Evolutionary conservation across 2,113 vertebrate species (phyloP), one percentile per base, ranked within the genome.

Genomic region (Riparia riparia): DNA sequence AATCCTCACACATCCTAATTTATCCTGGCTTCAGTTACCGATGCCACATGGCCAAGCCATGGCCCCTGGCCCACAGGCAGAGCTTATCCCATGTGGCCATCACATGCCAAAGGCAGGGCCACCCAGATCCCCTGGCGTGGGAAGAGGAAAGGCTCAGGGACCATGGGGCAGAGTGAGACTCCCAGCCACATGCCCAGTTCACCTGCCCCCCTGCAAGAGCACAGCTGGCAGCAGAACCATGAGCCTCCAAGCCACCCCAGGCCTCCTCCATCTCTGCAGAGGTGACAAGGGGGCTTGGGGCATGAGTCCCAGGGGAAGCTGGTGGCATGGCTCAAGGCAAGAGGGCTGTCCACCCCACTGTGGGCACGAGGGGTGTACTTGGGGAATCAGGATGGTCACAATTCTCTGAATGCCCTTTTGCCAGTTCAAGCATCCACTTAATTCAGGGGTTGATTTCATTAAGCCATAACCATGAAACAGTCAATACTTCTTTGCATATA

Each of bases 61-160:
- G 12, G 50, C 17, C 41, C 14, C 44, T 42, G 66, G 66, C 50
- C 41, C 45, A 16, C 0, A 20, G 32, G 21, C 34, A 73, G 28
- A 0, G 1, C 10, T 50, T 2, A 1, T 42, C 72, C 66, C 61
- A n/a, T 3, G 0, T 6, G n/a, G 64, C 29, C 37, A 42, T 17
- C 32, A 19, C 64, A 28, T 0, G 2, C 68, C 49, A 31, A 51
- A 1, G 3, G 69, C 69, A 73, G 37, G 54, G 50, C 29, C 39
- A 50, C 29, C 25, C 73, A 54, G 37, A 66, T 0, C 2, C 41
- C 58, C 17, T 5, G 1, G 15, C 0, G 0, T 1, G 18, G 32
- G 22, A 85, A 12, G 5, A 53, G 9, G 22, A 74, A 49, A 71
- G 39, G 39, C 44, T 50, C 25, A 41, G 64, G 58, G 44, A 54